Percentiles rank a stretch among this genome's conserved stretches.
These are phyloP conservation scores for Liolophura sinensis DNA, from an alignment of 1,140 invertebrate species.

Conservation along the genomic window DNA sequence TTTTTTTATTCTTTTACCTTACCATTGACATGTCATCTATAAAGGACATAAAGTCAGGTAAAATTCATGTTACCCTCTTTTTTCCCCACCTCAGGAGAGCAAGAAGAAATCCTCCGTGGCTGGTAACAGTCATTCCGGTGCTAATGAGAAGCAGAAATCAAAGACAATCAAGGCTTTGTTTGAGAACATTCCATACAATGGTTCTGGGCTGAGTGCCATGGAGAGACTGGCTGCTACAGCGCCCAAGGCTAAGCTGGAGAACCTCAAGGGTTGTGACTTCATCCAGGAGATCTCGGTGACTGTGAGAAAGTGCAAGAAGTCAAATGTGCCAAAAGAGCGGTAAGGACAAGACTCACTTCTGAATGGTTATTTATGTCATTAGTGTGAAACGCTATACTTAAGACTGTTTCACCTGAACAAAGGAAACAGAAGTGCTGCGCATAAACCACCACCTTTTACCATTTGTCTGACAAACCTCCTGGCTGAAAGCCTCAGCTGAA, in stretches of 20 bases:
- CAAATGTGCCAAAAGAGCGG: slow-evolving; percentile 74
- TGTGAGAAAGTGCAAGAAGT: slow-evolving; percentile 72
- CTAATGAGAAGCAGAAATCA: slow-evolving; percentile 26
- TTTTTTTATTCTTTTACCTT: no score
- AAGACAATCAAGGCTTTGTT: slow-evolving; percentile 49
- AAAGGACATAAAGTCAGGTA: background rate
- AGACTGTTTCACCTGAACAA: no score
- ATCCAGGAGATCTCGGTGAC: slow-evolving; percentile 89
- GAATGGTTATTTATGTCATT: slow-evolving; percentile 1
- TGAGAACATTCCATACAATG: slow-evolving; percentile 32
- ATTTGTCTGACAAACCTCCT: no score
- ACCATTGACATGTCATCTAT: background rate
- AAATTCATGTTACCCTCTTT: background rate
- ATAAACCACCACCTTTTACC: no score
- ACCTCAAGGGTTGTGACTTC: slow-evolving; percentile 77
- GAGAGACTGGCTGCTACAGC: slow-evolving; percentile 55
- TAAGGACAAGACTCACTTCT: slow-evolving; percentile 19
- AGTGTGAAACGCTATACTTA: no score
- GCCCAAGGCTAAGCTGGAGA: slow-evolving; percentile 61
- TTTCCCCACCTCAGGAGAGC: slow-evolving; percentile 20
- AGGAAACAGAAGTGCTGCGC: no score
- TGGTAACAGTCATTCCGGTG: slow-evolving; percentile 10
- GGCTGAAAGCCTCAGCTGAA: no score
- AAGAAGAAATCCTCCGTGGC: slow-evolving; percentile 31
- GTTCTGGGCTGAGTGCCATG: slow-evolving; percentile 13